Base-by-base conservation (phyloP, 92 coral and sea anemone species). In the Blastomussa wellsi region DNA sequence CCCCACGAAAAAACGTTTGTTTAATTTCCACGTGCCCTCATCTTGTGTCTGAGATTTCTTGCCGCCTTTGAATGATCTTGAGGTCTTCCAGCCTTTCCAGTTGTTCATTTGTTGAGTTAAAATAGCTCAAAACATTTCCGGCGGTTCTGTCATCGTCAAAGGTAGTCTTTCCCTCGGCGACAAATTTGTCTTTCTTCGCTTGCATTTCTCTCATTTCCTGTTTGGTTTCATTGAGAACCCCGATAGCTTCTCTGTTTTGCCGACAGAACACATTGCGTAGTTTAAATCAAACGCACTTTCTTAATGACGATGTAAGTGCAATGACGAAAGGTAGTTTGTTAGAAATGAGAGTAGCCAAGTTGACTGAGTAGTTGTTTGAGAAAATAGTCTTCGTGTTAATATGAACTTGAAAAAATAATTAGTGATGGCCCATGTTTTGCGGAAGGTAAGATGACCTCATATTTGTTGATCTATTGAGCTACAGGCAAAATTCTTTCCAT, bases 71-170 rank as follows among this genome's bases (percentile, higher is more conserved):
- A n/a, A 78, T 36, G 35, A 20, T 12, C 5, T 59, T 78, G 32
- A 78, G 5, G 26, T 78, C 71, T 68, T 69, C 77, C 66, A 69
- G 77, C 32, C 66, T 81, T 51, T 81, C 74, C 22, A 81, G 26
- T 38, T 77, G 66, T 51, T n/a, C 22, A 70, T 48, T 47, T 81
- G 66, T 68, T 6, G 24, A 15, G 24, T 69, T 49, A 32, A 69
- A 35, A 19, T 33, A 6, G 32, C 55, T 57, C n/a, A 48, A 65
- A 35, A 64, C 2, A 69, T 81, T 81, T 81, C 85, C 85, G 77
- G 48, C 16, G 75, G 17, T 48, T 65, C 31, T 81, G 49, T 81
- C 85, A 37, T n/a, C 85, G 66, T n/a, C 22, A 26, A 26, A 13
- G 47, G 29, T 16, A 33, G 66, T 24, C 49, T 81, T 59, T 33